Evolutionary conservation across 2,113 vertebrate genomes (phyloP), one percentile per base, ranked within the genome.

Genomic region (Semicossyphus pulcher): DNA sequence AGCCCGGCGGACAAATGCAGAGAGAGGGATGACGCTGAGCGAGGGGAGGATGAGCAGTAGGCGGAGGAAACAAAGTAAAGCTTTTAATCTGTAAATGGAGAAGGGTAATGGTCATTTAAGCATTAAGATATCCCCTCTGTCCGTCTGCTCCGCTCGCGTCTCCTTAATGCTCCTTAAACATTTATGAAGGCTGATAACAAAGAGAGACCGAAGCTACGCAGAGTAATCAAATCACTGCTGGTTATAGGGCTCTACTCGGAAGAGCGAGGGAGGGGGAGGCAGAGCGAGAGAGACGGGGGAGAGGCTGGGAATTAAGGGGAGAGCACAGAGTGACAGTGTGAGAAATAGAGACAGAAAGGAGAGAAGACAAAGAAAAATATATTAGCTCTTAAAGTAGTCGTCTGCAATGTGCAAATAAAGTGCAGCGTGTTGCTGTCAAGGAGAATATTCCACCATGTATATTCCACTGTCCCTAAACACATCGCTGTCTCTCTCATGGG

Each of bases 31-130:
- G 83, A 42, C 51, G 57, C 42, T 54, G 47, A 70, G 74, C 14
- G 21, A 53, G 62, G 44, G 72, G 34, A 67, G 76, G 76, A 53
- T 60, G 76, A 81, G 82, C 26, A 57, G 81, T 26, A 62, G 74
- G 84, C 37, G 28, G 75, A 72, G 83, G 85, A 89, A 88, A 89
- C 88, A 86, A 86, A 90, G 88, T 89, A 91, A 92, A 92, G 91
- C 91, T 91, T 91, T 92, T 92, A 92, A 92, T 92, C 91, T 92
- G 88, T 89, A 92, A 92, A 92, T 91, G 85, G 89, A 86, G 81
- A 82, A 62, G 82, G 80, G 81, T 89, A 92, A 91, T 87, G 85
- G 89, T 89, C 78, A 90, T 90, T 91, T 87, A 90, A 76, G 81
- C 89, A 91, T 90, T 91, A 89, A 89, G 88, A 78, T 80, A 81